Conservation (phyloP, 23 tunicate genomes). For the Botrylloides violaceus region DNA sequence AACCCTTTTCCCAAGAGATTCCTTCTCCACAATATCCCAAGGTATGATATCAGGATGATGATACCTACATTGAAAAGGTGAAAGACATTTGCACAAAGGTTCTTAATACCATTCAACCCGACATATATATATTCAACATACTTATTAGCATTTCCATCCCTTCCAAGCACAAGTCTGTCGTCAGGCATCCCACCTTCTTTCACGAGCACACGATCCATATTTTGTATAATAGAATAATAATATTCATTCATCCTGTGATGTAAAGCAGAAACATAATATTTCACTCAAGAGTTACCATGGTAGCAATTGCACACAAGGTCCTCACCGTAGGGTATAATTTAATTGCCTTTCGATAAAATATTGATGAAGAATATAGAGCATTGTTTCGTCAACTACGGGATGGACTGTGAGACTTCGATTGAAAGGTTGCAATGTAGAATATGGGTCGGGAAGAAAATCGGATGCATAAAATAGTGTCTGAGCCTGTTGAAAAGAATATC, state of each 20-base stretch:
- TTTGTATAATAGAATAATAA: constrained; percentile 61
- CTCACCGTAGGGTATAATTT: constrained; percentile 52
- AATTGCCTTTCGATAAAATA: constrained; percentile 41
- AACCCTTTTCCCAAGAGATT: neutral
- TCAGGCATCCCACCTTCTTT: constrained; percentile 84
- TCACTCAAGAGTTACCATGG: neutral
- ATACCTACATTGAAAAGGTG: constrained; percentile 27
- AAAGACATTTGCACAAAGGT: neutral
- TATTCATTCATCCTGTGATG: constrained; percentile 36
- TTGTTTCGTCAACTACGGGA: constrained; percentile 44
- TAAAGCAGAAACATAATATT: neutral
- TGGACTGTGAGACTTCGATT: constrained; percentile 41
- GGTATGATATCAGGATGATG: constrained; percentile 70
- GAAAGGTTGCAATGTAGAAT: constrained; percentile 22
- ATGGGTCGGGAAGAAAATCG: constrained; percentile 22
- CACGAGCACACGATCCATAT: constrained; percentile 69
- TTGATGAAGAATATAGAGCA: constrained; percentile 52
- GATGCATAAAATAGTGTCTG: constrained; percentile 30
- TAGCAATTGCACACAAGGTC: neutral
- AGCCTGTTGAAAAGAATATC: constrained; percentile 7
- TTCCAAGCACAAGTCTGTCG: constrained; percentile 80
- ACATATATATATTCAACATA: neutral
- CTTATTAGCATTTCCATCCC: constrained; percentile 74
- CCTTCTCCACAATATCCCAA: constrained; percentile 48
- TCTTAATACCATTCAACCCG: neutral